phyloP scores from a whole-genome alignment of 2,888 invertebrate species.

The Drosophila dives region DNA sequence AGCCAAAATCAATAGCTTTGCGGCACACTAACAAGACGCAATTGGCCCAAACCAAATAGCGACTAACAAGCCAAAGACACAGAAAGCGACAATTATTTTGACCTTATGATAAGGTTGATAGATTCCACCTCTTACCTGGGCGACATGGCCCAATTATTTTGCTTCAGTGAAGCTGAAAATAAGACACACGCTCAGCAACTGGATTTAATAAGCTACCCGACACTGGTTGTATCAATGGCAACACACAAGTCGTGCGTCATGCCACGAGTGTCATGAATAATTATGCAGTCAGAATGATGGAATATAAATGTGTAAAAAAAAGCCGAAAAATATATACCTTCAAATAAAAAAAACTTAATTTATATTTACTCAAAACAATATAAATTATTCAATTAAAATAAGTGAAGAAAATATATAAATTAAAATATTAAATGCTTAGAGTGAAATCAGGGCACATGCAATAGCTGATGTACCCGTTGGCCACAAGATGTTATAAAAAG shows the following conservation, averaged over 20 bases:
- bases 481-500: conserved; percentile 15
- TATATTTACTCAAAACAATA: background rate
- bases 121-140: conserved; percentile 38
- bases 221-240: conserved; percentile 29
- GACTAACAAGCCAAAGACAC: conserved; percentile 32
- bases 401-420: background rate
- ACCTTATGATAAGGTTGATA: conserved; percentile 20
- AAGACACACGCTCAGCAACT: conserved; percentile 42
- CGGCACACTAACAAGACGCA: conserved; percentile 35
- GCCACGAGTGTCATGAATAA: conserved; percentile 58
- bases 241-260: conserved; percentile 43
- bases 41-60: conserved; percentile 4
- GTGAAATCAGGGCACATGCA: background rate
- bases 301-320: background rate
- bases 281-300: conserved; percentile 40
- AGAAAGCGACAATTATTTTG: conserved; percentile 28
- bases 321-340: conserved; percentile 13
- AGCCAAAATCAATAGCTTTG: conserved; percentile 47
- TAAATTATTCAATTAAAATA: background rate
- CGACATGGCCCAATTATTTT: conserved; percentile 71
- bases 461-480: conserved; percentile 16
- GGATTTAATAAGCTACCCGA: conserved; percentile 67
- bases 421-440: background rate
- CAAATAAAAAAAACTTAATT: background rate
- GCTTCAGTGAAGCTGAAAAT: conserved; percentile 76